These are phyloP conservation scores for Steatocranus sp. DNA, from an alignment of 2,797 vertebrate species.

Conservation along the genomic window DNA sequence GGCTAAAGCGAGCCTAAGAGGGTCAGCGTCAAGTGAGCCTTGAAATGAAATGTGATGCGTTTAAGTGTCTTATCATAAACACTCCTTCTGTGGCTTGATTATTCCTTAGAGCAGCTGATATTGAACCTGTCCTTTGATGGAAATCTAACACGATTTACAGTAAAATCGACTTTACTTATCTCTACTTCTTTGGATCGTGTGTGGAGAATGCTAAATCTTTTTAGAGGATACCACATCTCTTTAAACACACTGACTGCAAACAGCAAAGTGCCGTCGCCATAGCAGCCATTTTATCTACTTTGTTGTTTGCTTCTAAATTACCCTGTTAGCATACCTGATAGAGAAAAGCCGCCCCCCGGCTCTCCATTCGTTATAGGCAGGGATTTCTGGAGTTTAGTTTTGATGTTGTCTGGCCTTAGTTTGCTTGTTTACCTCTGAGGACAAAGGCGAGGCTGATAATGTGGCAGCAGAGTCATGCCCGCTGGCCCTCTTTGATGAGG, in stretches of 20 bases:
- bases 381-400: slow-evolving; percentile 55
- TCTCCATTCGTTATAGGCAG: slow-evolving; percentile 33
- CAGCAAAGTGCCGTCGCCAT: neutral
- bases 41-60: neutral
- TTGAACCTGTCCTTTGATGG: slow-evolving; percentile 19
- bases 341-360: slow-evolving; percentile 41
- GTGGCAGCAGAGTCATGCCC: slow-evolving; percentile 62
- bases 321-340: slow-evolving; percentile 26
- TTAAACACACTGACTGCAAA: neutral
- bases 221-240: neutral
- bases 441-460: slow-evolving; percentile 57
- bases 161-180: neutral
- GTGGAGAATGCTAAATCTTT: slow-evolving; percentile 1
- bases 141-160: slow-evolving; percentile 23
- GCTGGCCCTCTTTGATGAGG: slow-evolving; percentile 65
- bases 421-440: slow-evolving; percentile 65
- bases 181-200: neutral
- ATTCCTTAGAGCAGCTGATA: slow-evolving; percentile 15
- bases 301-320: slow-evolving; percentile 34
- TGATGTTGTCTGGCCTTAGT: slow-evolving; percentile 55
- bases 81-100: slow-evolving; percentile 46
- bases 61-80: slow-evolving; percentile 60
- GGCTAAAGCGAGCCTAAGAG: slow-evolving; percentile 21
- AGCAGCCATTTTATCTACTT: slow-evolving; percentile 32
- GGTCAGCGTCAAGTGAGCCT: slow-evolving; percentile 15